A percentile compares a stretch with the other conserved stretches of the same genome.
Evolutionary conservation across 2,888 invertebrate species (phyloP).

Genomic region (Electrophaes corylata): DNA sequence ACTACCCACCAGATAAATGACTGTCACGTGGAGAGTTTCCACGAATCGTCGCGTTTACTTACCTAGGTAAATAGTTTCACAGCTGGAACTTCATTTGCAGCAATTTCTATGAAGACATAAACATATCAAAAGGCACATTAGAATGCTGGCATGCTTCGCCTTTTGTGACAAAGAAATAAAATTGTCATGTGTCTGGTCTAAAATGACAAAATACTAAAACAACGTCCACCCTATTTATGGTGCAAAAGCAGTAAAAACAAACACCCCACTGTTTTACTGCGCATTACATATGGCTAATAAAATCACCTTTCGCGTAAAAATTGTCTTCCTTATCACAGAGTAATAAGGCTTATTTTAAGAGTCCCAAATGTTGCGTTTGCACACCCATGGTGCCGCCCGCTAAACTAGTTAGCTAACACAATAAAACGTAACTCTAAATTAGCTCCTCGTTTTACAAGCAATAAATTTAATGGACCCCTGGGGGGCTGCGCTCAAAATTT

Average conservation of each 20-base stretch:
- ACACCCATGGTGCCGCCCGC: conserved; percentile 68
- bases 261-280: conserved; percentile 60
- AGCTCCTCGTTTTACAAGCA: conserved; percentile 82
- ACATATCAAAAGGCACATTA: background rate
- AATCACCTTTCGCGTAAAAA: conserved; percentile 43
- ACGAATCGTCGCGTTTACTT: background rate
- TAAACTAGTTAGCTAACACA: conserved; percentile 79
- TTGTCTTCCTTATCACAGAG: conserved; percentile 32
- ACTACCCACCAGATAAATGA: background rate
- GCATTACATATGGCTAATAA: conserved; percentile 59
- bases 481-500: conserved; percentile 71
- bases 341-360: conserved; percentile 33
- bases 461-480: conserved; percentile 79
- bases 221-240: conserved; percentile 35
- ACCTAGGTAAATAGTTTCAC: background rate
- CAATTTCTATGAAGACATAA: background rate
- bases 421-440: conserved; percentile 82
- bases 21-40: background rate
- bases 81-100: background rate
- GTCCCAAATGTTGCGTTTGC: conserved; percentile 37
- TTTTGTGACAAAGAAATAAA: background rate
- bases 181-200: conserved; percentile 8
- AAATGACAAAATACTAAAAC: conserved; percentile 31
- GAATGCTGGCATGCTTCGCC: background rate
- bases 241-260: conserved; percentile 53